These are phyloP conservation scores for Amphibalanus amphitrite DNA, from an alignment of 1,140 invertebrate species.

Conservation along the genomic window DNA sequence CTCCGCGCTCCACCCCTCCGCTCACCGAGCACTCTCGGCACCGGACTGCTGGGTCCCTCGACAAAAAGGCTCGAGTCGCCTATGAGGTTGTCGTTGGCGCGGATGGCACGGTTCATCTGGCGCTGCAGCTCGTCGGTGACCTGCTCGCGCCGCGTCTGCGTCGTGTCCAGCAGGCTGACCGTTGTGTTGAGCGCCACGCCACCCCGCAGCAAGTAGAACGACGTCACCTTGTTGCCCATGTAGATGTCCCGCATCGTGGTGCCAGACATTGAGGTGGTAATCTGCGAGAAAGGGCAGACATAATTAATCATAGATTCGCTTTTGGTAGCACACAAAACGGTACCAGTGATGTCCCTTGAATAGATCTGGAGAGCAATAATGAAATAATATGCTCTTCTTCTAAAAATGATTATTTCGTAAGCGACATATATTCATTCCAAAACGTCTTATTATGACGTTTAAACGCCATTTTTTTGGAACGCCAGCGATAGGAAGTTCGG, in stretches of 20 bases:
- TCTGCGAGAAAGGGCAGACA: slow-evolving; percentile 28
- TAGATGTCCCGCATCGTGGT: slow-evolving; percentile 72
- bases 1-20: too few relatives aligned
- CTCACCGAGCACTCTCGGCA: slow-evolving; percentile 45
- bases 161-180: slow-evolving; percentile 48
- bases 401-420: too few relatives aligned
- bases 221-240: slow-evolving; percentile 57
- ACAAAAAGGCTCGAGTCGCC: slow-evolving; percentile 68
- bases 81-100: slow-evolving; percentile 62
- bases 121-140: slow-evolving; percentile 57
- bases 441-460: too few relatives aligned
- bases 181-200: slow-evolving; percentile 65
- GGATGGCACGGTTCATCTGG: slow-evolving; percentile 64
- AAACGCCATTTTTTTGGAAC: too few relatives aligned
- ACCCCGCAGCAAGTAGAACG: slow-evolving; percentile 46
- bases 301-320: too few relatives aligned
- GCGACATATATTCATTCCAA: too few relatives aligned
- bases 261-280: slow-evolving; percentile 75
- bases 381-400: too few relatives aligned
- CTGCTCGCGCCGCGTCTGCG: slow-evolving; percentile 38
- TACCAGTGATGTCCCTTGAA: too few relatives aligned
- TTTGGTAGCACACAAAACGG: too few relatives aligned
- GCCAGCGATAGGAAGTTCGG: too few relatives aligned
- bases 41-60: slow-evolving; percentile 51
- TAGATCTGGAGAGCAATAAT: too few relatives aligned